Base-by-base conservation (phyloP, 2,113 vertebrate species). In the Carassius carassius region DNA sequence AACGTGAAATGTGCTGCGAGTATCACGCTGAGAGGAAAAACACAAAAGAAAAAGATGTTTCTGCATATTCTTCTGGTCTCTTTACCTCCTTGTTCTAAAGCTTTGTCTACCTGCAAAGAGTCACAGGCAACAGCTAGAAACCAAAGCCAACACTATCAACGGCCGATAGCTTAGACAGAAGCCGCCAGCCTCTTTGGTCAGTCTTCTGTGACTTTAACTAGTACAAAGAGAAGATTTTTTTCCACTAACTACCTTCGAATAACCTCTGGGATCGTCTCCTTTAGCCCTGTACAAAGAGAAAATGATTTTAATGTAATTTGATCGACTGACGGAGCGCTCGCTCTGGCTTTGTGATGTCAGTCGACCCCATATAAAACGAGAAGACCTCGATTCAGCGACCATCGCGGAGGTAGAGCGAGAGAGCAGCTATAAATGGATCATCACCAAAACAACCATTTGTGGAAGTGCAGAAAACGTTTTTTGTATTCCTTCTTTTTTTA, bases 71-170 rank as follows among this genome's bases (percentile, higher is more conserved):
- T 95, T 96, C 96, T 96, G 94, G 97, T 96, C 96, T 97, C 95
- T 95, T 99, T 98, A 98, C 97, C 97, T 99, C 97, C 96, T 96
- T 87, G 95, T 97, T 96, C 95, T 94, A 97, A 98, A 99, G 97
- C 98, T 99, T 99, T 99, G 98, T 99, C 98, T 99, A 98, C 97
- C 97, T 99, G 97, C 96, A 97, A 97, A 98, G 96, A 97, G 97
- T 99, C 97, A 98, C 98, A 98, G 98, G 97, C 98, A 97, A 99
- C 97, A 99, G 98, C 98, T 99, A 97, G 94, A 99, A 99, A 99
- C 98, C 98, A 99, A 99, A 99, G 98, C 97, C 97, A 96, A 98
- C 97, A 96, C 96, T 96, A 98, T 97, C 97, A 97, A 98, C 98
- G 97, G 97, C 98, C 98, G 98, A 98, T 97, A 99, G 97, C 96